These are phyloP conservation scores for Philonicus albiceps DNA, from an alignment of 2,888 invertebrate genomes.

Conservation along the genomic window DNA sequence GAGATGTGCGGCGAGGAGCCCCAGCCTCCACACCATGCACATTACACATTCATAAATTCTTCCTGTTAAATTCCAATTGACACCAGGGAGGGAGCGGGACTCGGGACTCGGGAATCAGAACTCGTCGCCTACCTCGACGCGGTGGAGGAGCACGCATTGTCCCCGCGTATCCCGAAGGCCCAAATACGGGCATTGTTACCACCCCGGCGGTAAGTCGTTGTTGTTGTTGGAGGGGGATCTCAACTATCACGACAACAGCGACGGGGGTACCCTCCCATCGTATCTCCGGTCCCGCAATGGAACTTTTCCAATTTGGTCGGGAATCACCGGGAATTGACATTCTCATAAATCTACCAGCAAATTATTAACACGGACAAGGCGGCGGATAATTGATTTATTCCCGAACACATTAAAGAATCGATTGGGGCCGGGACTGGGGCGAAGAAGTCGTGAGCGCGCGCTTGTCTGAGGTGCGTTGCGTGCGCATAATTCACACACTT, in stretches of 20 bases:
- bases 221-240: not conserved
- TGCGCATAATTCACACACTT: conserved; percentile 32
- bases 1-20: conserved; percentile 2
- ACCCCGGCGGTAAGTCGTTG: not conserved
- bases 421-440: not conserved
- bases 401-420: conserved; percentile 26
- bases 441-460: conserved; percentile 23
- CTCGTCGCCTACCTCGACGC: not conserved
- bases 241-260: not conserved
- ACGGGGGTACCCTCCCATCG: too few relatives aligned
- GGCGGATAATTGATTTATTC: conserved; percentile 36
- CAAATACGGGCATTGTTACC: not conserved
- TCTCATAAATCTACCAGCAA: conserved; percentile 21
- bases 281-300: not conserved
- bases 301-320: conserved; percentile 24
- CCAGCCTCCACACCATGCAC: not conserved
- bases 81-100: not conserved
- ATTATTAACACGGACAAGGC: conserved; percentile 35
- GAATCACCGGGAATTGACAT: not conserved
- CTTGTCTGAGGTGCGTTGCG: conserved; percentile 21
- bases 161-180: not conserved
- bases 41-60: conserved; percentile 40
- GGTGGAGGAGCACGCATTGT: not conserved
- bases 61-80: conserved; percentile 41
- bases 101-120: not conserved